Conservation (phyloP, 2,113 vertebrate species). For the Callithrix jacchus region DNA sequence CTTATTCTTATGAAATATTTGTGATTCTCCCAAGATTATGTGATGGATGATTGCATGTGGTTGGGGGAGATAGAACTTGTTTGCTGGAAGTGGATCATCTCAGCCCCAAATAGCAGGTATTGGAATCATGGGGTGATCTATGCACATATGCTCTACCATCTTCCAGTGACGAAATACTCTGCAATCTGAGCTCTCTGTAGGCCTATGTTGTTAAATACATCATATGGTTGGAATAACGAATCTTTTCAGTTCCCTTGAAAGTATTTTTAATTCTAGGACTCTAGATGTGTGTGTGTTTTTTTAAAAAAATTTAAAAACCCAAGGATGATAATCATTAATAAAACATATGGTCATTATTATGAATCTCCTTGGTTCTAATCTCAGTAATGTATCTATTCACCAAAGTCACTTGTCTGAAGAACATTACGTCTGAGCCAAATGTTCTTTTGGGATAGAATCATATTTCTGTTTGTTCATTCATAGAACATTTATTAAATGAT, state of each 20-base stretch:
- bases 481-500: neutral
- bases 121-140: slow-evolving; percentile 64
- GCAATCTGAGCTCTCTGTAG: slow-evolving; percentile 47
- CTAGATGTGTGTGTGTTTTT: neutral
- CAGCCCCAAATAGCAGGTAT: slow-evolving; percentile 57
- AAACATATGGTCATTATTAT: slow-evolving; percentile 29
- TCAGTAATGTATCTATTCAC: slow-evolving; percentile 29
- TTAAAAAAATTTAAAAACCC: slow-evolving; percentile 54
- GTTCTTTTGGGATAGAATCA: neutral
- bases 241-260: neutral
- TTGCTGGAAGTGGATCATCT: slow-evolving; percentile 57
- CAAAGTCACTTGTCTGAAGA: slow-evolving; percentile 35
- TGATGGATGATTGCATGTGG: slow-evolving; percentile 13
- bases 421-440: neutral
- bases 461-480: neutral
- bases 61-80: slow-evolving; percentile 40
- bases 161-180: slow-evolving; percentile 35
- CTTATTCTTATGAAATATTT: neutral
- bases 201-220: slow-evolving; percentile 63
- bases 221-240: slow-evolving; percentile 62
- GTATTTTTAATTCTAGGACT: slow-evolving; percentile 52
- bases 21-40: slow-evolving; percentile 30
- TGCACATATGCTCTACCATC: neutral
- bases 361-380: slow-evolving; percentile 8
- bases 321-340: slow-evolving; percentile 37